Evolutionary conservation across 2,113 vertebrate species (phyloP), one percentile per base, ranked within the genome.

Genomic region (Megatriorchis doriae): DNA sequence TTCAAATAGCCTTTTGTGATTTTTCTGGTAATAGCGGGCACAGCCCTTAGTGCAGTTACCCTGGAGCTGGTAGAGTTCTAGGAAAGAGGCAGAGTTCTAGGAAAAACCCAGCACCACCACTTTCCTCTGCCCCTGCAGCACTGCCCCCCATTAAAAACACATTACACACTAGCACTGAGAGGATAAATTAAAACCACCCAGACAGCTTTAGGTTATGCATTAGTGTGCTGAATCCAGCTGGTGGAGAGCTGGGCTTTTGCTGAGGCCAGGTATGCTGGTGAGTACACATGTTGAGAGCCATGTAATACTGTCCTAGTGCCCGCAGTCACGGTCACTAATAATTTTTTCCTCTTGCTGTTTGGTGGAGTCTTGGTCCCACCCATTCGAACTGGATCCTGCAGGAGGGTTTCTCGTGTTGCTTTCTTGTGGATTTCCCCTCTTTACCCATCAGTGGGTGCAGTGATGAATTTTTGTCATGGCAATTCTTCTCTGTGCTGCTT

Each of bases 21-120:
- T 91, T 87, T 94, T 72, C 94, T 96, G 93, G 84, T 85, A 96
- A 94, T 42, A 6, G 27, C 0, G 0, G 58, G 36, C 4, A 3
- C 20, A n/a, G 80, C n/a, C 56, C n/a, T 83, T 48, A 72, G n/a
- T 8, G 26, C 26, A 1, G 5, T 75, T 86, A 81, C 67, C 52
- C 42, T 2, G 2, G 53, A 62, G 48, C 85, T 71, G 63, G 42
- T 1, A 1, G 73, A 92, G 31, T 91, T 96, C 85, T 97, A 96
- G 93, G 89, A 96, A 97, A 73, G 66, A 82, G 59, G 45, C 36
- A 74, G 92, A 88, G 7, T 95, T 95, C 94, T 97, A 94, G 92
- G 89, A 96, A 93, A 86, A 96, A 61, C 47, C 50, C 5, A 1
- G 26, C 22, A 0, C 71, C 90, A 88, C 43, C 75, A 42, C 67